Evolutionary conservation across 2,113 vertebrate genomes (phyloP).

Genomic region (Alexandromys fortis): DNA sequence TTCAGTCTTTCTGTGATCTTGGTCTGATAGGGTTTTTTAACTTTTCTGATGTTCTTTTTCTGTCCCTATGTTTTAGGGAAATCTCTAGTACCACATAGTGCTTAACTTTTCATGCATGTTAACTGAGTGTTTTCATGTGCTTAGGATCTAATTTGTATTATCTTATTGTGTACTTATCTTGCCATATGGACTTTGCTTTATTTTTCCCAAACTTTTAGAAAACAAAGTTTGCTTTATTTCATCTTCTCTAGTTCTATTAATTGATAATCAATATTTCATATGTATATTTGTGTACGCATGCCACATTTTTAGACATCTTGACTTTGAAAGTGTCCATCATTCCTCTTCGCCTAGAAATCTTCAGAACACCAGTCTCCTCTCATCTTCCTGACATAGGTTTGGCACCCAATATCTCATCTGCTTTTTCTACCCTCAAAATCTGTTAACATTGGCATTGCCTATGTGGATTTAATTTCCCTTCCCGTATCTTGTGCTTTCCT

Average conservation of each 20-base stretch:
- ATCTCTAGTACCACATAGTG: neutral
- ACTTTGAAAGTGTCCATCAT: neutral
- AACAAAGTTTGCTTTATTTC: neutral
- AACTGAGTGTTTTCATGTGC: slow-evolving; percentile 36
- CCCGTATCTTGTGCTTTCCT: slow-evolving; percentile 2
- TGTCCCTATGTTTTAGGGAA: neutral
- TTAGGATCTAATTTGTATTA: slow-evolving; percentile 29
- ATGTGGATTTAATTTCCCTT: slow-evolving; percentile 1
- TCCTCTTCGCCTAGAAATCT: neutral
- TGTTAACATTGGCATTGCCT: neutral
- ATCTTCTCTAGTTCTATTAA: neutral
- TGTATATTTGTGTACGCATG: neutral
- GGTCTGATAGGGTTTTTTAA: neutral
- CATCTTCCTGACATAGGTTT: neutral
- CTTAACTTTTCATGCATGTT: neutral
- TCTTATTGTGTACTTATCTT: slow-evolving; percentile 10
- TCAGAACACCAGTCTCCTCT: neutral
- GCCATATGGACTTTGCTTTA: neutral
- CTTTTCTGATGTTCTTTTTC: slow-evolving; percentile 42
- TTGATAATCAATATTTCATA: neutral
- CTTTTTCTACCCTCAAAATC: neutral
- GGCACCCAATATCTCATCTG: neutral
- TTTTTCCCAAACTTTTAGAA: slow-evolving; percentile 4
- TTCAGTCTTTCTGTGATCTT: neutral
- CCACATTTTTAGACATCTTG: neutral